phyloP scores from a whole-genome alignment of 2,113 vertebrate genomes.

The Oryzias woworae region DNA sequence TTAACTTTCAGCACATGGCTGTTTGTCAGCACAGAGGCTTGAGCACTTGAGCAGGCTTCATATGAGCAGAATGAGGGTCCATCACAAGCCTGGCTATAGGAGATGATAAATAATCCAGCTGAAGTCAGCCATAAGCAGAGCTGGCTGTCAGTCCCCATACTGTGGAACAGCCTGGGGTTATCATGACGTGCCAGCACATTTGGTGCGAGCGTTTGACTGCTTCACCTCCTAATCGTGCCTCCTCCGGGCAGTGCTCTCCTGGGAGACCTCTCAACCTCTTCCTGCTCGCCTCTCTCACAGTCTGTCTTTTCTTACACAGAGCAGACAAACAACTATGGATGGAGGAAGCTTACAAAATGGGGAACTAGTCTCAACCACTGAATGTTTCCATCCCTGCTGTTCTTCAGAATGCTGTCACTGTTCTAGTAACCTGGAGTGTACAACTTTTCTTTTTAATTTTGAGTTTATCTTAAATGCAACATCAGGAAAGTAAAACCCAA shows the following conservation, averaged over 20 bases:
- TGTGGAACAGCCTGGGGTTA: constrained; percentile 84
- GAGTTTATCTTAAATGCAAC: not conserved
- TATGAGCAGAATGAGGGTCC: constrained; percentile 74
- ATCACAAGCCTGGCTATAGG: constrained; percentile 76
- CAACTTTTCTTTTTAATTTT: not conserved
- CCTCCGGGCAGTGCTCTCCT: constrained; percentile 78
- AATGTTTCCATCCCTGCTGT: not conserved
- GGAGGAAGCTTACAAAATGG: constrained; percentile 18
- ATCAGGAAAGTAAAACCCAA: not conserved
- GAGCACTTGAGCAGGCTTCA: constrained; percentile 69
- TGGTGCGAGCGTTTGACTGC: constrained; percentile 79
- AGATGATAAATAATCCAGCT: constrained; percentile 85
- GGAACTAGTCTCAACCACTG: constrained; percentile 12
- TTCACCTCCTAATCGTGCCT: constrained; percentile 83
- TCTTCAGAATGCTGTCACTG: constrained; percentile 2
- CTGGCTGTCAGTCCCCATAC: constrained; percentile 84
- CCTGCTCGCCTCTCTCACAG: constrained; percentile 33
- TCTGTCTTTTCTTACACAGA: constrained; percentile 31
- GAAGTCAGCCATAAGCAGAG: constrained; percentile 81
- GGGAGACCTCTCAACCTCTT: constrained; percentile 65
- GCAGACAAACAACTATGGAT: constrained; percentile 31
- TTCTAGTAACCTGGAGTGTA: not conserved
- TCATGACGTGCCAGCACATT: constrained; percentile 81
- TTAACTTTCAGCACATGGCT: constrained; percentile 32
- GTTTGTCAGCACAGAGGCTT: constrained; percentile 31